Base-by-base conservation (phyloP, 1,140 invertebrate species). In the Penaeus vannamei region DNA sequence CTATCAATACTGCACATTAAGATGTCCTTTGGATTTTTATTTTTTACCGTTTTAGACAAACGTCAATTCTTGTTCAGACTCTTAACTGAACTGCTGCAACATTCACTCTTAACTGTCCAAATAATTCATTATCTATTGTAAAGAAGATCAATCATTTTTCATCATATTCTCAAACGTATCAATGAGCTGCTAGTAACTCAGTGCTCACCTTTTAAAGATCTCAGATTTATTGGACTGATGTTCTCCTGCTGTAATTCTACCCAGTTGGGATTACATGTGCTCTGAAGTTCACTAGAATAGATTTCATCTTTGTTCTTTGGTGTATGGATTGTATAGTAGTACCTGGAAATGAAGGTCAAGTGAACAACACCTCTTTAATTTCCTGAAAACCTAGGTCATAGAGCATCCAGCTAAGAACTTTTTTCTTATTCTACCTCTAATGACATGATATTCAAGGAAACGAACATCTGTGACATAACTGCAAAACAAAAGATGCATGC, bases 261-360 rank as follows among this genome's bases (percentile, higher is more conserved):
- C 87, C 87, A 89, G 69, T 77, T 89, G 22, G 87, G 87, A 29
- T 84, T 89, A 32, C 64, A 20, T 29, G 87, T 85, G 60, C 87
- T 84, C 87, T 89, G 82, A 77, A 89, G 87, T 60, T 89, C 87
- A 89, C 87, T 89, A 20, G 66, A 84, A 62, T 79, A 89, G 26
- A 89, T 46, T 60, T 89, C 82, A 23, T 89, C 82, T 26, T 89
- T 89, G 53, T 42, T 89, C 26, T 29, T 32, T 62, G 87, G 82
- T 19, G 69, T 36, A 32, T 89, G 82, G 17, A 89, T 69, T 53
- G 82, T 64, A 29, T 77, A 89, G 61, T 84, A 89, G 32, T 89
- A 89, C 29, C 87, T 89, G 87, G 7, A 83, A 77, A 26, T 36
- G 32, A 66, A 79, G 42, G n/a, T 20, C 2, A 29, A 7, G 23